phyloP scores from a whole-genome alignment of 1,140 invertebrate genomes.

The Neodiprion fabricii region DNA sequence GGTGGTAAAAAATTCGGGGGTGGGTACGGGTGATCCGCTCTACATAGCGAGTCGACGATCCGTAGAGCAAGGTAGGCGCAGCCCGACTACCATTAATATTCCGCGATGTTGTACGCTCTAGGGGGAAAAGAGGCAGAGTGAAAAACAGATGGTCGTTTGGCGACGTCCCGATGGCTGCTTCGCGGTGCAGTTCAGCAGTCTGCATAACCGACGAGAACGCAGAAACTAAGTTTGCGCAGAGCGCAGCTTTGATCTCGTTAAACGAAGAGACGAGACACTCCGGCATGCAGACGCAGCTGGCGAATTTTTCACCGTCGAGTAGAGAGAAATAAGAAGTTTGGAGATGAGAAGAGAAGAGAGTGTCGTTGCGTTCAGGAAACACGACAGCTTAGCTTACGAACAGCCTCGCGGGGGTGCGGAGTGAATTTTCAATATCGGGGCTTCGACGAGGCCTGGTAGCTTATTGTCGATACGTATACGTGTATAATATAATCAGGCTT shows the following conservation, averaged over 20 bases:
- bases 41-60: not conserved
- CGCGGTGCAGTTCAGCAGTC: no score
- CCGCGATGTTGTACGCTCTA: not conserved
- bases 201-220: no score
- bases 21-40: not conserved
- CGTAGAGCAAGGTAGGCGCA: not conserved
- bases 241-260: no score
- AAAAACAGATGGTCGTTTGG: constrained; percentile 5
- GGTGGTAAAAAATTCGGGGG: no score
- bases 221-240: no score
- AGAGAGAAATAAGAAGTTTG: no score
- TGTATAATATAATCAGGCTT: not conserved
- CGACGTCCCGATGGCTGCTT: not conserved
- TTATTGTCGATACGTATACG: no score
- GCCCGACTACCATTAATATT: not conserved
- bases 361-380: not conserved
- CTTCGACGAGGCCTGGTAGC: not conserved
- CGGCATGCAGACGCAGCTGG: no score
- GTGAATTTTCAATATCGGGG: not conserved
- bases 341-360: no score
- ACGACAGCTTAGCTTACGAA: constrained; percentile 18
- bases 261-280: no score
- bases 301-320: no score
- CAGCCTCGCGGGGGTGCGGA: constrained; percentile 18
- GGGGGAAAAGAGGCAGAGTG: not conserved